Evolutionary conservation across 2,888 invertebrate genomes (phyloP).

Genomic region (Leptothorax acervorum): DNA sequence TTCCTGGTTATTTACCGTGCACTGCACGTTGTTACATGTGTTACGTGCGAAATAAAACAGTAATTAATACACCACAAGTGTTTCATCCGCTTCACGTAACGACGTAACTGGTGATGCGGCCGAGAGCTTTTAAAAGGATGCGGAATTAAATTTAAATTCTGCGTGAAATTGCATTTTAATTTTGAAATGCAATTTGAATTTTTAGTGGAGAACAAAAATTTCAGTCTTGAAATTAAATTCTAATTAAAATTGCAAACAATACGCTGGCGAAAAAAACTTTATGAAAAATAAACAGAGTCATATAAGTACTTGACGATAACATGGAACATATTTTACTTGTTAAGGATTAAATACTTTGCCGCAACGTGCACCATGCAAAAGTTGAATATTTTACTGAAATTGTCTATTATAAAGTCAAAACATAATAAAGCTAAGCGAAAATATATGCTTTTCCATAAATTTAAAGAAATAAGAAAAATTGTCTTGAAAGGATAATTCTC

Average conservation of each 20-base stretch:
- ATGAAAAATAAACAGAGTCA: constrained; percentile 41
- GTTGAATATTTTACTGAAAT: not conserved
- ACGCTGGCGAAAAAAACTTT: constrained; percentile 35
- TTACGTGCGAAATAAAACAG: constrained; percentile 55
- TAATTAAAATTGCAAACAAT: constrained; percentile 55
- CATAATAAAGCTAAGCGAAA: not conserved
- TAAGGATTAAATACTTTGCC: constrained; percentile 22
- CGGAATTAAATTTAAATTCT: constrained; percentile 56
- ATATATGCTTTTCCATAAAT: not conserved
- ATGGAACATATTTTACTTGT: constrained; percentile 32
- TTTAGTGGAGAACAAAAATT: constrained; percentile 44
- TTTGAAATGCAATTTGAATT: constrained; percentile 56
- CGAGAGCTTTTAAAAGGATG: constrained; percentile 54
- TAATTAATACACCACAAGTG: constrained; percentile 58
- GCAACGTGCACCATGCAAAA: not conserved
- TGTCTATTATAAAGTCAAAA: constrained; percentile 10
- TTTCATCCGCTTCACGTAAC: constrained; percentile 55
- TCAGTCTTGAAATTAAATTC: constrained; percentile 50
- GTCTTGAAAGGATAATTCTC: not conserved
- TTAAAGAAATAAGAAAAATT: not conserved
- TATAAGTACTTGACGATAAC: constrained; percentile 41
- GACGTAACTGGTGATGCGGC: constrained; percentile 53
- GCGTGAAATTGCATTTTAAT: constrained; percentile 56
- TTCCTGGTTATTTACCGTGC: constrained; percentile 48
- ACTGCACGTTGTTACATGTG: constrained; percentile 44